Percentiles rank a stretch among this genome's conserved stretches.
These are phyloP conservation scores for Stegophylla sp. DNA, from an alignment of 2,888 invertebrate genomes.

Conservation along the genomic window DNA sequence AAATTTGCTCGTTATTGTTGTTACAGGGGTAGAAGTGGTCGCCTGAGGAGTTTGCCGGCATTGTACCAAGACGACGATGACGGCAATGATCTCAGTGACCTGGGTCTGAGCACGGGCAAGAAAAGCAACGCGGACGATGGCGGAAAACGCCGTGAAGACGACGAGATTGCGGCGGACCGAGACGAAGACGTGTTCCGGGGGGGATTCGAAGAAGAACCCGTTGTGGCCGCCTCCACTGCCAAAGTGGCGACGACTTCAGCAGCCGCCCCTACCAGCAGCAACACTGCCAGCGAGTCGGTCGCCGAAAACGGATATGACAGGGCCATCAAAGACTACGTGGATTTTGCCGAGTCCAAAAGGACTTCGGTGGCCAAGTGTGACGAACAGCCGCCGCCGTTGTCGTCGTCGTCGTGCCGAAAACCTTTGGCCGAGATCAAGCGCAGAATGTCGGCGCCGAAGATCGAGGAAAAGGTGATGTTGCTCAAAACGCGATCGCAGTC, in stretches of 20 bases:
- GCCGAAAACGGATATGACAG: slow-evolving; percentile 87
- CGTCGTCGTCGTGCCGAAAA: neutral
- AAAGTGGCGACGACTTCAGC: neutral
- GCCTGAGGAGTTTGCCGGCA: slow-evolving; percentile 69
- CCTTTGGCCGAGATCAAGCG: slow-evolving; percentile 48
- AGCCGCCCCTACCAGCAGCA: neutral
- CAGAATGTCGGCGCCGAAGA: slow-evolving; percentile 67
- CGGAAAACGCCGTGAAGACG: neutral
- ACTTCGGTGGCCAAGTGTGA: slow-evolving; percentile 65
- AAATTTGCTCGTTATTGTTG: slow-evolving; percentile 24
- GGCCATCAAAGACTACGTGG: slow-evolving; percentile 85
- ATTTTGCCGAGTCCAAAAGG: slow-evolving; percentile 69
- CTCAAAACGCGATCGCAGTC: slow-evolving; percentile 61
- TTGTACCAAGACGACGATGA: slow-evolving; percentile 83
- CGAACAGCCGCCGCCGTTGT: slow-evolving; percentile 47
- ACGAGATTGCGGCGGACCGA: neutral
- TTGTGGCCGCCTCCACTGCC: neutral
- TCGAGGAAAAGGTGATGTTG: slow-evolving; percentile 72
- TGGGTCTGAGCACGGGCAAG: slow-evolving; percentile 71
- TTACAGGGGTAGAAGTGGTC: slow-evolving; percentile 68
- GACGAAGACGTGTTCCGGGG: slow-evolving; percentile 30
- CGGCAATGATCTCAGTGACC: slow-evolving; percentile 79
- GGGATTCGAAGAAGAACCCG: neutral
- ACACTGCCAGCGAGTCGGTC: neutral
- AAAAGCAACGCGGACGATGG: slow-evolving; percentile 43